Base-by-base conservation (phyloP, 2,113 vertebrate species). In the Mesoclemmys tuberculata region DNA sequence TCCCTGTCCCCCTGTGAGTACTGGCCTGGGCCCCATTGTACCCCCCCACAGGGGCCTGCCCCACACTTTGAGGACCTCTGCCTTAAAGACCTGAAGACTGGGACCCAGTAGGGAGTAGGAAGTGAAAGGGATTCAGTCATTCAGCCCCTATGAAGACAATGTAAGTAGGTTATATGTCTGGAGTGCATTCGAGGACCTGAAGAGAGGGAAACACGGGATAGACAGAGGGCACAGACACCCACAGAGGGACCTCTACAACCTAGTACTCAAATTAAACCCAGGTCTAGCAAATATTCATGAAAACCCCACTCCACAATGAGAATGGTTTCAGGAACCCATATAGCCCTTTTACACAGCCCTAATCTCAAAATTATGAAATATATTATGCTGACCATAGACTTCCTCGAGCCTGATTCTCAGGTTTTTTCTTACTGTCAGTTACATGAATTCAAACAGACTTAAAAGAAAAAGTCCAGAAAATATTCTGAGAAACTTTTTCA, bases 401-500 rank as follows among this genome's bases (percentile, higher is more conserved):
- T 68, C 19, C 64, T 68, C 19, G 19, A 93, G 19, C 21, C 38
- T 11, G 13, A 49, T 44, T 80, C 56, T 89, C 78, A 90, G 51
- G 12, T 4, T 82, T 90, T 51, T 35, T 82, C 44, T 6, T 68
- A 18, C 21, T 52, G 27, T 0, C 0, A 89, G 35, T 54, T 94
- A 93, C 35, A 74, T n/a, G 46, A 95, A 93, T 87, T 93, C 2
- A 5, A 85, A 68, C 12, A 86, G 81, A 80, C 74, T 56, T 54
- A 81, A 81, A 71, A 78, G 11, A 84, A 93, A 91, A 82, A 2
- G 46, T 84, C 88, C 92, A 89, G 85, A 93, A 93, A 14, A 80
- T 21, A 85, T 10, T 89, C 87, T 64, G 49, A 83, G 19, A 64
- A 80, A 27, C 2, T 81, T 94, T 92, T 87, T 86, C 87, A 74